Evolutionary conservation across 92 coral and sea anemone species (phyloP), one percentile per base, ranked within the genome.

Genomic region (Nematostella vectensis): DNA sequence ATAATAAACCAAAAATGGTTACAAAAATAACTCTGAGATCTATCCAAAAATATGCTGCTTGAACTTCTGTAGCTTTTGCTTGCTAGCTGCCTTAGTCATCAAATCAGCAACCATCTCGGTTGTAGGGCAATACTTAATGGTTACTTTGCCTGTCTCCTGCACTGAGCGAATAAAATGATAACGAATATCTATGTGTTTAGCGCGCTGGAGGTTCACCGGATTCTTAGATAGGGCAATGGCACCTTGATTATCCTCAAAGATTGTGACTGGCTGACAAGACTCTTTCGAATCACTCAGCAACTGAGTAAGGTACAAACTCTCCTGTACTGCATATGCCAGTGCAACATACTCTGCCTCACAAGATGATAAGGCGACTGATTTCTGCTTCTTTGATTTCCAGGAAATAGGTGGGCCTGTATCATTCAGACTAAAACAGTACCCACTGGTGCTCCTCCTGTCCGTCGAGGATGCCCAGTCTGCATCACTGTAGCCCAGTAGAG

Each of bases 381-480:
- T 71, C 45, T 64, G 79, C 24, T 56, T 64, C 15, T 54, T 72
- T 1, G 65, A 53, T 42, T 56, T 73, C 68, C 80, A 73, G 18
- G 67, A 56, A 16, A 65, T 57, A 30, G 65, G 52, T 22, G 80
- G 67, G 24, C 80, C 68, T n/a, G 62, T 57, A 28, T 22, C 33
- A 24, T 48, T 47, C 23, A 73, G 28, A 27, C 55, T 65, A 53
- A 74, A 74, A 4, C 57, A 59, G 27, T 74, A 74, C 48, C 75
- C 81, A 66, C 61, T 57, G 38, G 59, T 50, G 33, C 58, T 50
- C 28, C 54, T 50, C 28, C 69, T 59, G 68, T 57, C 74, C 33
- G 50, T 49, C 12, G 66, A 55, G 48, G 73, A 63, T 23, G 74
- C 73, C 74, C 79, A 65, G 37, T 65, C 74, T 31, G 74, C 66